These are phyloP conservation scores for Channa striata DNA, from an alignment of 2,797 vertebrate species.

Conservation along the genomic window DNA sequence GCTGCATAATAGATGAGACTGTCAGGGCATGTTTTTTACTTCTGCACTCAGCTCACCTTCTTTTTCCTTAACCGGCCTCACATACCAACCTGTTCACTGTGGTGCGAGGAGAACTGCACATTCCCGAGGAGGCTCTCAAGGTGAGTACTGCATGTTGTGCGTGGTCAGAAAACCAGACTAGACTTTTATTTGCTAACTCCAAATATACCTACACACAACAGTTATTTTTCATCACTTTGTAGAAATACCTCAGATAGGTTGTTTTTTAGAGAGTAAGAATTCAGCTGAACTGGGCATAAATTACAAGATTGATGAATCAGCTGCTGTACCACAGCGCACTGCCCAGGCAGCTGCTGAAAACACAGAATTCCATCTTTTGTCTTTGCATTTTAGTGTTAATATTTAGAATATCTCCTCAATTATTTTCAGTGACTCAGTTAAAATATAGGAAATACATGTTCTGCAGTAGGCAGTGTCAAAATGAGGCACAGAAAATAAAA, in stretches of 20 bases:
- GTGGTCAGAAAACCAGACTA: slow-evolving; percentile 5
- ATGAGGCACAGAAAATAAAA: not conserved
- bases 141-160: slow-evolving; percentile 74
- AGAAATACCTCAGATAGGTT: slow-evolving; percentile 5
- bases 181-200: slow-evolving; percentile 1
- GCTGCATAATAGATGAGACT: slow-evolving; percentile 72
- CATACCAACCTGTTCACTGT: slow-evolving; percentile 98
- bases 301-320: slow-evolving; percentile 27
- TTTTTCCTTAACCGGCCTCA: slow-evolving; percentile 88
- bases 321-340: slow-evolving; percentile 39
- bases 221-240: slow-evolving; percentile 11
- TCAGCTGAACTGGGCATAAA: slow-evolving; percentile 50
- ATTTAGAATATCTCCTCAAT: slow-evolving; percentile 10
- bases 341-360: slow-evolving; percentile 20
- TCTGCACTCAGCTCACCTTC: slow-evolving; percentile 32
- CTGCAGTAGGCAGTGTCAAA: not conserved
- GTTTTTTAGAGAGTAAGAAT: slow-evolving; percentile 18
- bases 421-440: not conserved
- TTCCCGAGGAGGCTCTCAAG: slow-evolving; percentile 97
- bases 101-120: slow-evolving; percentile 92
- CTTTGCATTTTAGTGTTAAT: slow-evolving; percentile 1
- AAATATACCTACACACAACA: slow-evolving; percentile 7
- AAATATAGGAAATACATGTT: not conserved
- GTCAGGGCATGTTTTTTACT: slow-evolving; percentile 43
- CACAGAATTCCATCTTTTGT: slow-evolving; percentile 12